Conservation (phyloP, 2,797 vertebrate genomes). For the Falco cherrug region DNA sequence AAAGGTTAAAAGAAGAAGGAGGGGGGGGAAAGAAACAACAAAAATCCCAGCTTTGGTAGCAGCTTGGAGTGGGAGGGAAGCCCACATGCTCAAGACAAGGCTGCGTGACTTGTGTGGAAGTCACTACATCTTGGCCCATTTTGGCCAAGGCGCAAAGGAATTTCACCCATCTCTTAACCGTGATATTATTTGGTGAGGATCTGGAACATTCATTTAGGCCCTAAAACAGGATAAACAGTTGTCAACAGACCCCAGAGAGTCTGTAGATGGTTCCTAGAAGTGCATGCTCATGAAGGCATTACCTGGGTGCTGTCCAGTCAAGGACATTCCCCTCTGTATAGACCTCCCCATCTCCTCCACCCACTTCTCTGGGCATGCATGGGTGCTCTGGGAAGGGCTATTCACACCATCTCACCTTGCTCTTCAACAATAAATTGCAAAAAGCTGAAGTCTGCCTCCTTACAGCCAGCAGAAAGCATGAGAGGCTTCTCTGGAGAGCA, state of each 20-base stretch:
- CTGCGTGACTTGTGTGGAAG: neutral
- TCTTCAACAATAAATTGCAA: neutral
- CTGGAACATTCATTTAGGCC: neutral
- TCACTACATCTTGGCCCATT: neutral
- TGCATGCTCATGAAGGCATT: neutral
- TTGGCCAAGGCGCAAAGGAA: neutral
- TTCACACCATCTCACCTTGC: neutral
- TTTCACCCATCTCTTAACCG: neutral
- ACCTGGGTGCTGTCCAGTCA: neutral
- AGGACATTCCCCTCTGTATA: neutral
- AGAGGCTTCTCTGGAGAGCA: neutral
- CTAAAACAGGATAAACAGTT: neutral
- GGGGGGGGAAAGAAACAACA: neutral
- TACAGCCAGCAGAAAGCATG: fast-evolving
- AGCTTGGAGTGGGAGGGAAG: slow-evolving; percentile 2
- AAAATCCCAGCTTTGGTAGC: neutral
- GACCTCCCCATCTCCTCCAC: neutral
- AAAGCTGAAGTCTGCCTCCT: neutral
- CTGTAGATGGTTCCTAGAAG: neutral
- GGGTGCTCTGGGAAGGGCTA: neutral
- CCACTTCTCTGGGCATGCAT: fast-evolving
- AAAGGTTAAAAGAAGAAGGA: slow-evolving; percentile 29
- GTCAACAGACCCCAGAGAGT: neutral
- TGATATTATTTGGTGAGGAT: neutral
- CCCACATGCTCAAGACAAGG: neutral